Percentiles rank a stretch among this genome's conserved stretches.
Evolutionary conservation across 2,797 vertebrate genomes (phyloP).

Genomic region (Rhabdomys pumilio): DNA sequence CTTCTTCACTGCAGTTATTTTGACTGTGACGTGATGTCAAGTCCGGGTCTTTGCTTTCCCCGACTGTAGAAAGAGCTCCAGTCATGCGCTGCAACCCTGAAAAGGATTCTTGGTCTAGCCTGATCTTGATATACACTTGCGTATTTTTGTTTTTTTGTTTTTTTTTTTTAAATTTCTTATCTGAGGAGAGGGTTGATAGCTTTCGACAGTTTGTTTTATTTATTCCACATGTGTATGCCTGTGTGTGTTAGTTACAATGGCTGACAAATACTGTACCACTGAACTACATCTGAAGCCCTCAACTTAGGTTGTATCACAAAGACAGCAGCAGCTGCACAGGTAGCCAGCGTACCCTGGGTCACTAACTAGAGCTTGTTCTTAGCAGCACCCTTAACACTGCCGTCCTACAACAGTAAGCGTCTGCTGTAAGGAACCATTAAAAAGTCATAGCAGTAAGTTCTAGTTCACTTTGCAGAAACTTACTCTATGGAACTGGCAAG

Average conservation of each 20-base stretch:
- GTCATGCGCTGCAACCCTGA: not conserved
- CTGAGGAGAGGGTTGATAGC: not conserved
- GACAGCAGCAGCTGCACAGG: not conserved
- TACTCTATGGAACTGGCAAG: conserved; percentile 33
- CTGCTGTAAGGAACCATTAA: conserved; percentile 63
- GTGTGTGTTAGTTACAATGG: not conserved
- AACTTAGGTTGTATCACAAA: conserved; percentile 16
- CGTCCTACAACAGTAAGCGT: conserved; percentile 24
- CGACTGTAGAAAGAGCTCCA: conserved; percentile 9
- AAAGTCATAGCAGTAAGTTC: conserved; percentile 56
- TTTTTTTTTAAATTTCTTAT: not conserved
- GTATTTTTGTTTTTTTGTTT: not conserved
- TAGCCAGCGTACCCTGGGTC: not conserved
- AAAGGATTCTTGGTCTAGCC: conserved; percentile 34
- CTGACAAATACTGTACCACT: not conserved
- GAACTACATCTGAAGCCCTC: not conserved
- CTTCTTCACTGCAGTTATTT: conserved; percentile 31
- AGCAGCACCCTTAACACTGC: not conserved
- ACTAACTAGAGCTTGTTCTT: conserved; percentile 54
- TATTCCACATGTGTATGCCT: not conserved
- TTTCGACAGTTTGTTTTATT: not conserved
- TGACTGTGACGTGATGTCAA: conserved; percentile 31
- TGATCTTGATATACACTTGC: conserved; percentile 30
- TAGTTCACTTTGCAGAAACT: conserved; percentile 65
- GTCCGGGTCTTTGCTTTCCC: conserved; percentile 36